Evolutionary conservation across 2,888 invertebrate genomes (phyloP).

Genomic region (Sesia bembeciformis): DNA sequence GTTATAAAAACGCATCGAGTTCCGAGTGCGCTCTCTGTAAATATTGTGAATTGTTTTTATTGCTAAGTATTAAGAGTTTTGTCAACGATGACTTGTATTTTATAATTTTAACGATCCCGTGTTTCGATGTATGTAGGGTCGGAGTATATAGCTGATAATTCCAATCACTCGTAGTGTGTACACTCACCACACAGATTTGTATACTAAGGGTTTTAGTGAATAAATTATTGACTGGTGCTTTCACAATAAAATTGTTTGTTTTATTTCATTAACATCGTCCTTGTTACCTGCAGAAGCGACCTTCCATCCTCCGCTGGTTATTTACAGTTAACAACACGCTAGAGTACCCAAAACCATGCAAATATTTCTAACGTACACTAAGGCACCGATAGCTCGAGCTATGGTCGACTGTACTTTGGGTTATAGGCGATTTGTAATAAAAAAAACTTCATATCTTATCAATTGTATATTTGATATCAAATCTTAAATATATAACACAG

Average conservation of each 20-base stretch:
- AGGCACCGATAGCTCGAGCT: no score
- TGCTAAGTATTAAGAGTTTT: no score
- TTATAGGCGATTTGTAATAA: slow-evolving; percentile 6
- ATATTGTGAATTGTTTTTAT: no score
- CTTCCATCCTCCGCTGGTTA: no score
- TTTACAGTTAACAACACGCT: no score
- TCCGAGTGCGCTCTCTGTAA: no score
- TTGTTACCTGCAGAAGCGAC: not conserved
- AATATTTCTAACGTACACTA: no score
- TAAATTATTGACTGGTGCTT: slow-evolving; percentile 75
- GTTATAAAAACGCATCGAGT: no score
- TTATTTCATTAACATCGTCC: slow-evolving; percentile 38
- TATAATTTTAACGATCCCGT: not conserved
- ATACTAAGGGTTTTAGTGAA: slow-evolving; percentile 68
- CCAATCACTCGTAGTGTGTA: not conserved
- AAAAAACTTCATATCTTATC: slow-evolving; percentile 25
- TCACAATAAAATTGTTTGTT: slow-evolving; percentile 62
- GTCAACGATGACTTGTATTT: no score
- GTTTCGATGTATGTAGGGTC: not conserved
- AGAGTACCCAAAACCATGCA: no score
- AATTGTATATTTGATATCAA: slow-evolving; percentile 74
- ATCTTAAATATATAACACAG: slow-evolving; percentile 65
- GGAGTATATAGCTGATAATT: not conserved
- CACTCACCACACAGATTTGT: slow-evolving; percentile 31
- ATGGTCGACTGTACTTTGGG: not conserved